These are phyloP conservation scores for Oscheius onirici DNA, from an alignment of 2,888 invertebrate genomes.

Conservation along the genomic window DNA sequence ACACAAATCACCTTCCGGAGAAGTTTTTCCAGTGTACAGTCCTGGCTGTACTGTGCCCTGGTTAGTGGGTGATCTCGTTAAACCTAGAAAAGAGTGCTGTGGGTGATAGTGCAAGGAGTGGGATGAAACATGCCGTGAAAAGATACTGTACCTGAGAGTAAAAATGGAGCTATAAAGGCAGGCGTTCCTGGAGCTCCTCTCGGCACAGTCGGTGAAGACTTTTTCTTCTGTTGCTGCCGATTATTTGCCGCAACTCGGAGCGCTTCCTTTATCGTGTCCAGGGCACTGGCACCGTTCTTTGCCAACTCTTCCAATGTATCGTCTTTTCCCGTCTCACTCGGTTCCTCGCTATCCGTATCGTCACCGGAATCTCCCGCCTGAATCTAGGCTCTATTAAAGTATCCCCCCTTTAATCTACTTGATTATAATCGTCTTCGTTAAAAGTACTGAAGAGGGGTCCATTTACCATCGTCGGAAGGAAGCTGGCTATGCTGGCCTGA, in stretches of 20 bases:
- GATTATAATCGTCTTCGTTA: constrained; percentile 57
- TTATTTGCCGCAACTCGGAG: constrained; percentile 59
- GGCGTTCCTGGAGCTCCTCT: constrained; percentile 15
- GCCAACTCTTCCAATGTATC: not conserved
- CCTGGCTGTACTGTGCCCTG: constrained; percentile 25
- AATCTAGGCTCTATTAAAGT: not conserved
- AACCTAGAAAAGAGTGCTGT: constrained; percentile 28
- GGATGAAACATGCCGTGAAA: not conserved
- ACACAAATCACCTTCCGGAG: constrained; percentile 10
- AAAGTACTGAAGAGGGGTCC: constrained; percentile 46
- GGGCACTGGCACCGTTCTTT: constrained; percentile 37
- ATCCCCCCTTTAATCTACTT: constrained; percentile 18
- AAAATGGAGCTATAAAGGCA: constrained; percentile 50
- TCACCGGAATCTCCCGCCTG: constrained; percentile 44
- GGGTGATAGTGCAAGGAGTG: constrained; percentile 18
- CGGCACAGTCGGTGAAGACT: constrained; percentile 26
- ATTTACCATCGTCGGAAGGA: constrained; percentile 58
- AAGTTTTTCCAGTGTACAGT: constrained; percentile 17
- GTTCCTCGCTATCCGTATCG: constrained; percentile 55
- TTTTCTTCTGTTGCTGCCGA: constrained; percentile 53
- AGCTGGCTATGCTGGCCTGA: constrained; percentile 43
- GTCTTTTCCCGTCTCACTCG: constrained; percentile 31
- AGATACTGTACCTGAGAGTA: constrained; percentile 45
- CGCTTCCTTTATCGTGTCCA: constrained; percentile 65
- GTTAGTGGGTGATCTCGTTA: constrained; percentile 39